A percentile compares a stretch with the other conserved stretches of the same genome.
These are phyloP conservation scores for Sweltsa coloradensis DNA, from an alignment of 1,140 invertebrate genomes.

Conservation along the genomic window DNA sequence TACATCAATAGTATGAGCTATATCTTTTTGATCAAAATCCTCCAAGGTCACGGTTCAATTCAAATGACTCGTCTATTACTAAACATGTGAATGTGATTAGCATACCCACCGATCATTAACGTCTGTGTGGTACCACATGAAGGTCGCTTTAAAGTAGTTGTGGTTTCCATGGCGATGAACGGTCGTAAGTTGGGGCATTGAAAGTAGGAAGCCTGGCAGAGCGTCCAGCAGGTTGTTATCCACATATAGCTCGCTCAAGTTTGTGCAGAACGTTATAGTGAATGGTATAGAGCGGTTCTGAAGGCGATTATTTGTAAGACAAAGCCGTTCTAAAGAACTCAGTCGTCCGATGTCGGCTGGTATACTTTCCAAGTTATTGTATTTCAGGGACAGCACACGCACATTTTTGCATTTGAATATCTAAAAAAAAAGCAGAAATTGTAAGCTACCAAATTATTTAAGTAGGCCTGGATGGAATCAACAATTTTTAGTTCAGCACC, in stretches of 20 bases:
- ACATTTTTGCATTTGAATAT: conserved; percentile 31
- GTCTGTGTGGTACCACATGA: conserved; percentile 41
- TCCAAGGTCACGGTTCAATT: no score
- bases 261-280: conserved; percentile 32
- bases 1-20: no score
- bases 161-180: conserved; percentile 40
- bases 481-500: no score
- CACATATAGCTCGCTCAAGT: conserved; percentile 28
- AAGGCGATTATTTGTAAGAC: conserved; percentile 36
- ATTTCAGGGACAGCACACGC: conserved; percentile 31
- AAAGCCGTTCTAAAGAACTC: conserved; percentile 30
- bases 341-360: conserved; percentile 35
- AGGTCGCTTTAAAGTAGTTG: conserved; percentile 40
- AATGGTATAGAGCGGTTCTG: conserved; percentile 35
- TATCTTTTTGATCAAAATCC: no score
- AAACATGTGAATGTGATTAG: not conserved
- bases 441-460: no score
- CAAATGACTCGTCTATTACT: not conserved
- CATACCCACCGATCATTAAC: conserved; percentile 32
- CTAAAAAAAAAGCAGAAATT: conserved; percentile 26
- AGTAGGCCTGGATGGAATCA: no score
- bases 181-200: conserved; percentile 31
- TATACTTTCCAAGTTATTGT: conserved; percentile 32
- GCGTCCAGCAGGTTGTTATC: conserved; percentile 39
- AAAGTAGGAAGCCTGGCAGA: conserved; percentile 34